Evolutionary conservation across 1,140 invertebrate genomes (phyloP), one percentile per base, ranked within the genome.

Genomic region (Tetragonula clypearis): DNA sequence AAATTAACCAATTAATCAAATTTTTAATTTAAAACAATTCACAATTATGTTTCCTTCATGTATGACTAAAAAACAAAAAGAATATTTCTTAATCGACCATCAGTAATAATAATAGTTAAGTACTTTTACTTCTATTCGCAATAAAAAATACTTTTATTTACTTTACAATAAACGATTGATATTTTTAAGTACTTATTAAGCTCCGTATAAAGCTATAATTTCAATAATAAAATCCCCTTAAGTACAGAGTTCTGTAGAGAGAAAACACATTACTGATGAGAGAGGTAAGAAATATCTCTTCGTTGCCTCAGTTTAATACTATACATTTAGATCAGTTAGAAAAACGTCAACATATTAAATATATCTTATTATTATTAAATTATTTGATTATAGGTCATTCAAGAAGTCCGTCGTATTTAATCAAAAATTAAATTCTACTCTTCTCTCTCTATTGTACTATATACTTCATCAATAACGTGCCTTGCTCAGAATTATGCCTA

Each of bases 21-120:
- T 26, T 9, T 19, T 30, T 26, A n/a, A 60, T 15, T 73, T 12
- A 26, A 53, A 19, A 68, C 26, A 68, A 62, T 74, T 62, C 35
- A 21, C n/a, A 62, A 11, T 62, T 41, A 60, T 23, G 5, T 23
- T 53, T n/a, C 15, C 11, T 30, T 15, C 53, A 66, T 14, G 35
- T 6, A 12, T 55, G 9, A 49, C 9, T 55, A n/a, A 75, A 23
- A 65, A 49, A 66, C 6, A n/a, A 26, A 74, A 74, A 81, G 15
- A 74, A 82, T 66, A 74, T 82, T 53, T 65, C 60, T 62, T 62
- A 74, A 35, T 60, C 11, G 30, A 58, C 6, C 30, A 80, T 80
- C 79, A 72, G 55, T 80, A 80, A 68, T 79, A 56, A 23, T 35
- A 19, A 76, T 23, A n/a, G 8, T 72, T 30, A 82, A 82, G 49